Percentiles rank a stretch among this genome's conserved stretches.
Evolutionary conservation across 2,797 vertebrate species (phyloP).

Genomic region (Steatocranus sp.): DNA sequence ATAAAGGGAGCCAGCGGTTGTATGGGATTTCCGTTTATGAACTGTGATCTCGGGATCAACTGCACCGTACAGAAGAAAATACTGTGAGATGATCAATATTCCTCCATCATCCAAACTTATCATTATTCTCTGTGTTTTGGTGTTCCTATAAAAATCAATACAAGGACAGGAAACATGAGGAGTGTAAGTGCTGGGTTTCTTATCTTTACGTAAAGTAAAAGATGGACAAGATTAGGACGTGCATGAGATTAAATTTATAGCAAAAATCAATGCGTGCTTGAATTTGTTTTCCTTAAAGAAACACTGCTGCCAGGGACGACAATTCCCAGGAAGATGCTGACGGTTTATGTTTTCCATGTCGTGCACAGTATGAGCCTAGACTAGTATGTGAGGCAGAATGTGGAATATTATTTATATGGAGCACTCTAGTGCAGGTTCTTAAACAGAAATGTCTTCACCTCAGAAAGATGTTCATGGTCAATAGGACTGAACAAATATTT

Average conservation of each 20-base stretch:
- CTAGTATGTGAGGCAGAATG: neutral
- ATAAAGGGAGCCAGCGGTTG: neutral
- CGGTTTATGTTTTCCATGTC: neutral
- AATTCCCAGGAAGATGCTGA: neutral
- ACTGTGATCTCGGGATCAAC: neutral
- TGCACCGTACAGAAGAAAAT: neutral
- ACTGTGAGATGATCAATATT: constrained; percentile 43
- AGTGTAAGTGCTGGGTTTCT: constrained; percentile 31
- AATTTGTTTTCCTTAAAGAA: neutral
- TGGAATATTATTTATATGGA: neutral
- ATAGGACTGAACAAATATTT: neutral
- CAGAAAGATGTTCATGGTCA: neutral
- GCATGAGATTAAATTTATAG: constrained; percentile 23
- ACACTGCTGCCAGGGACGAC: neutral
- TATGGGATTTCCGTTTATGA: neutral
- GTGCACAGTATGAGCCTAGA: neutral
- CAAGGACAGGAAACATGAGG: constrained; percentile 45
- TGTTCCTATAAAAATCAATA: constrained; percentile 52
- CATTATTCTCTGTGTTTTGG: constrained; percentile 41
- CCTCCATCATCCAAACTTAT: constrained; percentile 46
- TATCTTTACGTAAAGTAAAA: constrained; percentile 49
- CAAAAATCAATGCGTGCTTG: constrained; percentile 36
- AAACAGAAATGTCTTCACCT: neutral
- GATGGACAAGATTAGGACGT: constrained; percentile 42
- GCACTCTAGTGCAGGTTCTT: neutral